Evolutionary conservation across 2,113 vertebrate species (phyloP), one percentile per base, ranked within the genome.

Genomic region (Eurypyga helias): DNA sequence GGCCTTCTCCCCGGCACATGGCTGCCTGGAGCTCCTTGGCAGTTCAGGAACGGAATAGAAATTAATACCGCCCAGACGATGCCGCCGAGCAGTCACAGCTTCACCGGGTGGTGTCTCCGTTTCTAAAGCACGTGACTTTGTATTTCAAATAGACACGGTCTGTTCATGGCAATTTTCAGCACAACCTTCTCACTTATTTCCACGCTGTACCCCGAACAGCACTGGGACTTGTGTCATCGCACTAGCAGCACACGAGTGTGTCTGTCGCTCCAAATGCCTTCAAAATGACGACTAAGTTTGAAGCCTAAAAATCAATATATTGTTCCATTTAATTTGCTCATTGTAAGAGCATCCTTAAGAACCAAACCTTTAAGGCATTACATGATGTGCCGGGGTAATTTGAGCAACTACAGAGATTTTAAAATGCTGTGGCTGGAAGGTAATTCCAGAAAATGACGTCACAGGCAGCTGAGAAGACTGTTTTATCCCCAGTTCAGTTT

Each of bases 231-330:
- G 79, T 41, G 7, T 24, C 34, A 87, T 2, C 49, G 61, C 52
- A 67, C 14, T n/a, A 83, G 69, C 12, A 52, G 72, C 41, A 81
- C 69, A 61, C 18, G 33, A 92, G n/a, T 38, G 61, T 12, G 79
- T 72, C 82, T 45, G 23, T 34, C 72, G 80, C 33, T 87, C 88
- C 72, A 75, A 86, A 91, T 87, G 86, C 48, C 41, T 89, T 91
- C 64, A 87, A 96, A 95, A 92, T 85, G 20, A 65, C 69, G 31
- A 93, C 48, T 34, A 66, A 92, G 73, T 49, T 82, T 28, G 65
- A 83, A 82, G 2, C 4, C 54, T 89, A 80, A 91, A 94, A 97
- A 96, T 97, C 96, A 96, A 94, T 93, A 88, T 45, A 86, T 83
- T 90, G 55, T 82, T 83, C 83, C 60, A 89, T 72, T 81, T 90